Conservation (phyloP, 2,113 vertebrate species). For the Sylvicapra grimmia region DNA sequence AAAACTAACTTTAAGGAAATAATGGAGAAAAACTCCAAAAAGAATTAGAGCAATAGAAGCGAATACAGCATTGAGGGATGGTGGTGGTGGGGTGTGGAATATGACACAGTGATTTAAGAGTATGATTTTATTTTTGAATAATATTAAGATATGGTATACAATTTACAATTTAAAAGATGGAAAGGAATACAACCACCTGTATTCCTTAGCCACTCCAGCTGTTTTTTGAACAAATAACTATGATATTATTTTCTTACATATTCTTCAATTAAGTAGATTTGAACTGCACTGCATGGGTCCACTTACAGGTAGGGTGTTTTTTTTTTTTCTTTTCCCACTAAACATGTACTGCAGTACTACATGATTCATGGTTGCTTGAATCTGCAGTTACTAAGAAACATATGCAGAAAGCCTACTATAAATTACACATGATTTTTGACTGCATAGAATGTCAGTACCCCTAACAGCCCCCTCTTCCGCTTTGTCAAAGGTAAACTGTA, state of each 20-base stretch:
- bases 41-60: not conserved
- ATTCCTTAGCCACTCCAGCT: not conserved
- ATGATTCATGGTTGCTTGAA: too few species aligned
- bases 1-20: not conserved
- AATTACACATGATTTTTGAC: not conserved
- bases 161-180: not conserved
- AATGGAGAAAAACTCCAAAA: not conserved
- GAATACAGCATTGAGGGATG: not conserved
- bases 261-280: not conserved
- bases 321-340: not conserved
- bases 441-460: not conserved
- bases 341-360: not conserved
- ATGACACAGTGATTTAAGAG: not conserved
- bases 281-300: not conserved
- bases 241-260: not conserved
- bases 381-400: not conserved
- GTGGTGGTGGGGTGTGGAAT: fast-evolving
- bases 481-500: not conserved
- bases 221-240: not conserved
- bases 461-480: fast-evolving
- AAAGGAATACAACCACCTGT: not conserved
- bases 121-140: not conserved
- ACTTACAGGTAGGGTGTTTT: not conserved
- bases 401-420: not conserved
- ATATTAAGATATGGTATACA: not conserved